phyloP scores from a whole-genome alignment of 2,797 vertebrate genomes.

The Poeciliopsis gracilis region DNA sequence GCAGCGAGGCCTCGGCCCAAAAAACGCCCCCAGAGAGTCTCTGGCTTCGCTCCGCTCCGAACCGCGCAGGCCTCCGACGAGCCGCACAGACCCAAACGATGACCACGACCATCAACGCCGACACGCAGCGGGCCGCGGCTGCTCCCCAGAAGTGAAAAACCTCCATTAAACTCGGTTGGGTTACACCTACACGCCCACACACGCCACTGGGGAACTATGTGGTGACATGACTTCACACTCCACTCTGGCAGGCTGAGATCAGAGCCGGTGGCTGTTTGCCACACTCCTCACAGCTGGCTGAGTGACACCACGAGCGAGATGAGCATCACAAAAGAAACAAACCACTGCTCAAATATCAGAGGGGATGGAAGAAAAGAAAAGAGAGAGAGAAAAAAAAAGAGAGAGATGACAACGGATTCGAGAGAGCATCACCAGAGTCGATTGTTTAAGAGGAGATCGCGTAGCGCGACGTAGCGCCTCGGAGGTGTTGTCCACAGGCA shows the following conservation, averaged over 20 bases:
- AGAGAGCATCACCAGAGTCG: conserved; percentile 28
- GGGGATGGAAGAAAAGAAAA: conserved; percentile 2
- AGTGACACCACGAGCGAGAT: conserved; percentile 59
- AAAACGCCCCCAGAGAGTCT: conserved; percentile 69
- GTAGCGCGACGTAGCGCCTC: neutral
- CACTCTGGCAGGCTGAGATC: conserved; percentile 54
- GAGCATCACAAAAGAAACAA: conserved; percentile 60
- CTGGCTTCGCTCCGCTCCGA: conserved; percentile 63
- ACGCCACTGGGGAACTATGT: neutral
- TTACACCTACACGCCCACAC: conserved; percentile 44
- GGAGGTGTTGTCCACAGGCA: conserved; percentile 3
- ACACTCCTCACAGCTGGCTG: conserved; percentile 70
- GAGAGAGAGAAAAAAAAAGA: conserved; percentile 7
- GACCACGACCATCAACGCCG: conserved; percentile 49
- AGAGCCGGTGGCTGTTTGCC: conserved; percentile 42
- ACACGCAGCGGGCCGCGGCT: conserved; percentile 37
- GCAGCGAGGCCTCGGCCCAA: conserved; percentile 68
- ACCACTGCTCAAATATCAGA: conserved; percentile 61
- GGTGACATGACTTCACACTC: conserved; percentile 27
- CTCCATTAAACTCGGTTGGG: conserved; percentile 39
- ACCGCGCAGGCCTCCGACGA: conserved; percentile 58
- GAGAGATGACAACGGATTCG: conserved; percentile 32
- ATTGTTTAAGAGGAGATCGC: conserved; percentile 3
- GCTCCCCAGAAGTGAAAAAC: conserved; percentile 10
- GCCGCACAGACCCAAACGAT: conserved; percentile 49